Evolutionary conservation across 2,888 invertebrate species (phyloP).

Genomic region (Eledona agricola): DNA sequence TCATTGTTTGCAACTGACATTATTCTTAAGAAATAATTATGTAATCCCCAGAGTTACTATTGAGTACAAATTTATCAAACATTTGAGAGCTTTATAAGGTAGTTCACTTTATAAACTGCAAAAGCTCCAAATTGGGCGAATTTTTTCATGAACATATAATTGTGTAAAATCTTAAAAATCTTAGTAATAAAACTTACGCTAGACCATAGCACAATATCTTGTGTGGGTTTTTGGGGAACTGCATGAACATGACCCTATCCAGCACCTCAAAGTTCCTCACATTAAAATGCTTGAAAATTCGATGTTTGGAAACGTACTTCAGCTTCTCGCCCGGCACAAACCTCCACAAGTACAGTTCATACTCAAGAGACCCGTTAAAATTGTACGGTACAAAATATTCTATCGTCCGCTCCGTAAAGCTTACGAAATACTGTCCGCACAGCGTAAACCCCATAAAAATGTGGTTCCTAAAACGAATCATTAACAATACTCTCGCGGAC

Average conservation of each 20-base stretch:
- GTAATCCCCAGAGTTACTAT: too few species aligned
- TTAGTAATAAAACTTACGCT: conserved; percentile 63
- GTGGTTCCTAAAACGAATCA: conserved; percentile 77
- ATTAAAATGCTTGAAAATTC: conserved; percentile 60
- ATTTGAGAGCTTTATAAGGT: too few species aligned
- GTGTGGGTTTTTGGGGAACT: conserved; percentile 74
- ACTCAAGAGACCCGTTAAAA: conserved; percentile 52
- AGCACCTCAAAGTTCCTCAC: conserved; percentile 54
- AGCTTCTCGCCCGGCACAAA: conserved; percentile 59
- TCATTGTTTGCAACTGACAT: too few species aligned
- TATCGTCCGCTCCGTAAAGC: conserved; percentile 70
- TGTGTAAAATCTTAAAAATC: conserved; percentile 1
- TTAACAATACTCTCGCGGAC: conserved; percentile 1
- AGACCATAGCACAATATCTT: conserved; percentile 75
- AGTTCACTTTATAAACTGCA: too few species aligned
- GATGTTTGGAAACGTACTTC: conserved; percentile 57
- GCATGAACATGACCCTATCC: conserved; percentile 73
- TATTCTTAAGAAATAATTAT: too few species aligned
- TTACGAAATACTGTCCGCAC: conserved; percentile 91
- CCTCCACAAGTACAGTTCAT: conserved; percentile 60
- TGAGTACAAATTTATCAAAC: too few species aligned
- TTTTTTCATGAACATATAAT: too few species aligned
- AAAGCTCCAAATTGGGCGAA: too few species aligned
- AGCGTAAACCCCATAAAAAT: conserved; percentile 95
- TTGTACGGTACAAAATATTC: conserved; percentile 45